Evolutionary conservation across 2,888 invertebrate species (phyloP), one percentile per base, ranked within the genome.

Genomic region (Spodoptera exigua): DNA sequence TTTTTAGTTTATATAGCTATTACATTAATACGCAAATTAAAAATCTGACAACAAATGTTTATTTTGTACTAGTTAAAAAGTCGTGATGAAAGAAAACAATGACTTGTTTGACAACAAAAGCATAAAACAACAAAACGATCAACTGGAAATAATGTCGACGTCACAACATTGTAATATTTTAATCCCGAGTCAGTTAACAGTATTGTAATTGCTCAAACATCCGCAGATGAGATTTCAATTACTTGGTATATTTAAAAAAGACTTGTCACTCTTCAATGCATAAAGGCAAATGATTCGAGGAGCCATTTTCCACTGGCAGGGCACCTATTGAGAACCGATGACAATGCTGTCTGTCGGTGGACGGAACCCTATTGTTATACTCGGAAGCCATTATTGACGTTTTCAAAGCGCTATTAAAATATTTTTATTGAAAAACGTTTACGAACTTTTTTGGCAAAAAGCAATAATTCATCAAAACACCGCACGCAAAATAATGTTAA

Each of bases 301-400:
- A 88, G 84, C 87, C 83, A 90, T 92, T 92, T 92, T 91, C 90
- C 89, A 87, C 73, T 80, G 86, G 85, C 84, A 89, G 82, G 85
- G 84, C 80, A 80, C 81, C 87, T 82, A 89, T 91, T 89, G 87
- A 91, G 79, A 77, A 70, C 65, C 77, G 69, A 76, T 86, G 84
- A 93, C 92, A 92, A 92, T 90, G 87, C 87, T 81, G 83, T 78
- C 87, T 84, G 89, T 82, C 90, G 84, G 82, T 88, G 85, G 89
- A 89, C 90, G 90, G 89, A 90, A 87, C 84, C 82, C 89, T 79
- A 89, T 92, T 93, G 92, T 92, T 87, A 87, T 86, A 82, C 84
- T 85, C 89, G 92, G 90, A 91, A 91, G 89, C 91, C 90, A 91
- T 91, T 92, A 92, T 90, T 90, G 91, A 91, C 89, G 84, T 91